phyloP scores from a whole-genome alignment of 2,888 invertebrate species.

The Chymomyza amoena region DNA sequence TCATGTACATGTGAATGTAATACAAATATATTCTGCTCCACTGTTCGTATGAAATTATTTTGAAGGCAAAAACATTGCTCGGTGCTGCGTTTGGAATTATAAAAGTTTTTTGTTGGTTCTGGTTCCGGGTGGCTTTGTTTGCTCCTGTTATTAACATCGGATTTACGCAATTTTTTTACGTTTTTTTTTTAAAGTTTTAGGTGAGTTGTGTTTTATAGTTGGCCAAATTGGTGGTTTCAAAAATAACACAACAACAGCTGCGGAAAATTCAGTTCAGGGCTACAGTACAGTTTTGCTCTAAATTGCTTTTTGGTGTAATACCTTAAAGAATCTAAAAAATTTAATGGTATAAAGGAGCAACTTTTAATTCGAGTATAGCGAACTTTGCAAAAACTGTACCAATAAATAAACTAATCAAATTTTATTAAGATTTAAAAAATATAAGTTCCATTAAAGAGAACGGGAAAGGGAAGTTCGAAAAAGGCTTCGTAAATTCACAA shows the following conservation, averaged over 20 bases:
- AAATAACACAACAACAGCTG: not conserved
- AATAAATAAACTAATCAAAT: too few relatives aligned
- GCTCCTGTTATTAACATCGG: not conserved
- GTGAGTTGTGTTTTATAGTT: not conserved
- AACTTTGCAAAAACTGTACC: too few relatives aligned
- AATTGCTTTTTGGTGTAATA: not conserved
- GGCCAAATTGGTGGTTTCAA: not conserved
- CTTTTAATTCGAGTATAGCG: too few relatives aligned
- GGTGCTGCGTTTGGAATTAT: conserved; percentile 12
- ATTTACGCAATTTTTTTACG: conserved; percentile 1
- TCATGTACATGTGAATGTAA: not conserved
- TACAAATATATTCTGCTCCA: not conserved
- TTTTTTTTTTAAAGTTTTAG: not conserved
- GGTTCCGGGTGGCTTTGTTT: not conserved
- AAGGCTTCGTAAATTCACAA: too few relatives aligned
- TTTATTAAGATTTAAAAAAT: too few relatives aligned
- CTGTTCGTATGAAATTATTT: not conserved
- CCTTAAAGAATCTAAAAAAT: too few relatives aligned
- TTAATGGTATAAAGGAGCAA: too few relatives aligned
- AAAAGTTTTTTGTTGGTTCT: not conserved
- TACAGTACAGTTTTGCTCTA: not conserved
- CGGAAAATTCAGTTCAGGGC: not conserved
- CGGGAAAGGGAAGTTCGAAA: too few relatives aligned
- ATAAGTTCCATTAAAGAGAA: too few relatives aligned
- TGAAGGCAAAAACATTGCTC: not conserved